Evolutionary conservation across 2,113 vertebrate species (phyloP), one percentile per base, ranked within the genome.

Genomic region (Eulacestoma nigropectus): DNA sequence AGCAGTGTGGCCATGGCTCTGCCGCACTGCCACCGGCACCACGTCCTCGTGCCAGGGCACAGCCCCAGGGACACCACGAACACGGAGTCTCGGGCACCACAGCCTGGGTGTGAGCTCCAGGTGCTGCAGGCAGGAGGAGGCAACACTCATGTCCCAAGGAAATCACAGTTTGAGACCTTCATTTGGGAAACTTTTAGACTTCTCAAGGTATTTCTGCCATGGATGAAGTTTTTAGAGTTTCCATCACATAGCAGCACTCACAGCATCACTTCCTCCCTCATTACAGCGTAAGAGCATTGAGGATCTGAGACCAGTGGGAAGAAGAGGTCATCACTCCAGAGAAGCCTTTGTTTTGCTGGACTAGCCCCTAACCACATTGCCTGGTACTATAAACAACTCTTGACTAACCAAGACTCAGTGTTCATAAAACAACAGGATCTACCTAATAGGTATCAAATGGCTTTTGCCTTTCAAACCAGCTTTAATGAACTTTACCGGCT

Each of bases 11-110:
- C 30, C 1, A 0, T 4, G 44, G 79, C 33, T 26, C 3, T 13
- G 21, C n/a, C 37, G 18, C 47, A 7, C 16, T 35, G 64, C 21
- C 50, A 27, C 33, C 1, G 0, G 55, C 44, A 33, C 6, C 1
- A 11, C 7, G 20, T 19, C 41, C 70, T 9, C 4, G 73, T 53
- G 42, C 49, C 53, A 8, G 35, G 60, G 42, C 76, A 80, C 67
- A 10, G 30, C 20, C 46, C 41, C 32, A 4, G 33, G 1, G 4
- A 53, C 53, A 33, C 21, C 35, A 6, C 0, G 1, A 39, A 3
- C 3, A 19, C n/a, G 16, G 35, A 23, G 23, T 1, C 42, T 7
- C 12, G 5, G 8, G 3, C 59, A 8, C 37, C 55, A 11, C 53
- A 7, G 55, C 4, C 30, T 1, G 1, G 8, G 1, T 2, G 13